Evolutionary conservation across 2,113 vertebrate genomes (phyloP).

Genomic region (Notarius lentiginosus): DNA sequence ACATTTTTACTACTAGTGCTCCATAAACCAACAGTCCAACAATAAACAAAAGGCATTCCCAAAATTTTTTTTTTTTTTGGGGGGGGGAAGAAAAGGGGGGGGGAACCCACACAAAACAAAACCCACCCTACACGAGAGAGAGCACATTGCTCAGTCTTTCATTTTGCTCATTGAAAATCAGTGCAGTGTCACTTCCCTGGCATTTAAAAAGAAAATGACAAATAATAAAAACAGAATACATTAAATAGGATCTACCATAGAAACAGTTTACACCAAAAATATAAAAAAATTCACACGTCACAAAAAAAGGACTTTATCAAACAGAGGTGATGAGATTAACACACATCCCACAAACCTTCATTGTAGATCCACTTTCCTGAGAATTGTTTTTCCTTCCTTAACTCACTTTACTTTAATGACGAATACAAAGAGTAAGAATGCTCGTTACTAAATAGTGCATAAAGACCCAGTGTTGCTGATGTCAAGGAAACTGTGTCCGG

Average conservation of each 20-base stretch:
- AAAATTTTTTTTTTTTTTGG: too few species aligned
- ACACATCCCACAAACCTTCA: constrained; percentile 24
- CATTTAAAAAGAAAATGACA: constrained; percentile 59
- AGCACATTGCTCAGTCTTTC: constrained; percentile 2
- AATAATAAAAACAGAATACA: constrained; percentile 50
- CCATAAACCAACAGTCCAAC: neutral
- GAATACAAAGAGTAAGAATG: constrained; percentile 4
- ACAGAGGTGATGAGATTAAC: constrained; percentile 50
- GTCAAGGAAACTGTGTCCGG: constrained; percentile 34
- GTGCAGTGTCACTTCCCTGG: constrained; percentile 67
- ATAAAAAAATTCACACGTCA: constrained; percentile 56
- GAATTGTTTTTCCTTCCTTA: neutral
- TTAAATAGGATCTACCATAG: constrained; percentile 48
- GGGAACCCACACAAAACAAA: neutral
- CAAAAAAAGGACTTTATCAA: constrained; percentile 55
- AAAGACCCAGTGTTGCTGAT: constrained; percentile 37
- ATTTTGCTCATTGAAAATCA: constrained; percentile 47
- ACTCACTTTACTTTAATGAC: constrained; percentile 3
- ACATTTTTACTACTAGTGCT: constrained; percentile 5
- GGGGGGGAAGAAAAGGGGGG: neutral
- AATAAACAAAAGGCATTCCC: neutral
- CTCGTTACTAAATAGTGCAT: constrained; percentile 19
- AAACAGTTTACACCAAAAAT: constrained; percentile 62
- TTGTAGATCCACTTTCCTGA: constrained; percentile 35
- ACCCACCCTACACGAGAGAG: neutral